Base-by-base conservation (phyloP, 2,113 vertebrate genomes). In the Clarias macrocephalus region DNA sequence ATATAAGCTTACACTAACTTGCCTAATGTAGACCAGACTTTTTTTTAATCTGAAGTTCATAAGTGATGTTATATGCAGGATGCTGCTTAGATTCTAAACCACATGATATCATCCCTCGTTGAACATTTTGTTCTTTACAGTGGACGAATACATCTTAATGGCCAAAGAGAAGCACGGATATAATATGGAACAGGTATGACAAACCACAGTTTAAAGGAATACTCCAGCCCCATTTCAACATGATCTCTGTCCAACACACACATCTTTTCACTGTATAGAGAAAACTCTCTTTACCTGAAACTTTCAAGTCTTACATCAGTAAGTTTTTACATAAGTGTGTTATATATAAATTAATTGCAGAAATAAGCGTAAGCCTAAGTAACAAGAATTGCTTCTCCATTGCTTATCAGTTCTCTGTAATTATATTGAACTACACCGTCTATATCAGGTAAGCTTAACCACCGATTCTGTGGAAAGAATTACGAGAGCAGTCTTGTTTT, bases 161-260 rank as follows among this genome's bases (percentile, higher is more conserved):
- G 98, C 98, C 77, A 99, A 99, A 91, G 98, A 99, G 94, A 99
- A 98, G 90, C 98, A 99, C 88, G 98, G 98, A 89, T 99, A 99
- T 95, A 99, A 99, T 90, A 98, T 99, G 94, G 98, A 99, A 93
- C 98, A 99, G 97, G 98, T 99, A 95, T 2, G 6, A 15, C 42
- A 54, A 48, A 25, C 2, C 33, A 15, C 59, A 81, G 28, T 37
- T 62, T 42, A 81, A 81, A 79, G 52, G 25, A 79, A 18, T 57
- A 79, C 75, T 56, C 75, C 12, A 3, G 15, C 11, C 12, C 16
- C 13, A 23, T 73, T 73, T 72, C 2, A 42, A 75, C 25, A 57
- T 9, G 52, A 56, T 54, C 75, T 28, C 52, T 28, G 3, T 76
- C 11, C 10, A 7, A 52, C n/a, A 52, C 21, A 9, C 11, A 25